Evolutionary conservation across 2,113 vertebrate species (phyloP), one percentile per base, ranked within the genome.

Genomic region (Gallinago jamesoni): DNA sequence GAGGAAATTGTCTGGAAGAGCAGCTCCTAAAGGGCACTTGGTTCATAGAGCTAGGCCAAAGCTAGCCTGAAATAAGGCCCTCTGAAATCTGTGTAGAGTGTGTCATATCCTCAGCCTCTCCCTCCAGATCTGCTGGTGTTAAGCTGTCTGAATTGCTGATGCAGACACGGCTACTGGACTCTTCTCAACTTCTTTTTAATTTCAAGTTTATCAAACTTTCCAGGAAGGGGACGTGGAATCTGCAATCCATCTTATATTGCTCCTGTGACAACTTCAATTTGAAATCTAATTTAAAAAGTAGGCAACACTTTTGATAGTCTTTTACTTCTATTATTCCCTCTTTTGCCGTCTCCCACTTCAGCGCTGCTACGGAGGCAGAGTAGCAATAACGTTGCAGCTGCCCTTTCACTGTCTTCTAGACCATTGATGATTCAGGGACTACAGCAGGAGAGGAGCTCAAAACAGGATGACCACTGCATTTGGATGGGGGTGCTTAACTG

Each of bases 321-420:
- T 37, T n/a, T 27, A 20, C 9, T 60, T 66, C 9, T 50, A 4
- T 50, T 50, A 14, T 16, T 87, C 18, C 7, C 3, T 56, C 10
- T 57, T 31, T 39, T 67, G 19, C 16, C 77, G 20, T 76, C 45
- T 75, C 20, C 74, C 8, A 6, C 37, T 57, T 84, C 21, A 30
- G 39, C 0, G 2, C 27, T 18, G 62, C 35, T 39, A 0, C 10
- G 4, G 31, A 79, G 52, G 25, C 33, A 64, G 25, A 53, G 20
- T n/a, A 45, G 35, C 18, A 56, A 11, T 56, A 52, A 28, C 0
- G 5, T 35, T 48, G 27, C 37, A 48, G 47, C 37, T 73, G 27
- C 43, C 16, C 10, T 70, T 64, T 55, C 28, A 3, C 45, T 53
- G 19, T 59, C 28, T 79, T 68, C 43, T 64, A 53, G 27, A 31